phyloP scores from a whole-genome alignment of 2,888 invertebrate genomes.

The Leuctra nigra region DNA sequence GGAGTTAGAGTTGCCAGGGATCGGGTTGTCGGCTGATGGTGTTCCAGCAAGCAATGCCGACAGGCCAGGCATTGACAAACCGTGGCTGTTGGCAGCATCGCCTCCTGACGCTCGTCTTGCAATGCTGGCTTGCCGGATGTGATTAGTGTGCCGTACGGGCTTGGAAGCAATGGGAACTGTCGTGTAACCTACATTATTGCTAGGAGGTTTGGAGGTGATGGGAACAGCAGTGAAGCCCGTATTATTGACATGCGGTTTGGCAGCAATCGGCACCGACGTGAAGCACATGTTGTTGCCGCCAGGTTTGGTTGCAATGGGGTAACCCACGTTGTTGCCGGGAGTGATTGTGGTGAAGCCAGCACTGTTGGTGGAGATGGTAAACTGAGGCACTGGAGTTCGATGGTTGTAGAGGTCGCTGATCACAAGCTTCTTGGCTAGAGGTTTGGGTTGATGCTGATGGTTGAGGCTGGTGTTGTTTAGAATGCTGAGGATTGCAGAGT shows the following conservation, averaged over 20 bases:
- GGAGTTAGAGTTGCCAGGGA: conserved; percentile 45
- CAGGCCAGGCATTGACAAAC: conserved; percentile 51
- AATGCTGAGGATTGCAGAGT: conserved; percentile 69
- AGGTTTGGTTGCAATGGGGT: neutral
- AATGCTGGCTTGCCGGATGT: neutral
- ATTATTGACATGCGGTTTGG: conserved; percentile 5
- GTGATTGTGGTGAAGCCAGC: conserved; percentile 17
- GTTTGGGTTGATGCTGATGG: conserved; percentile 36
- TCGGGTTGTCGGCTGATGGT: conserved; percentile 52
- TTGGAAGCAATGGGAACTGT: neutral
- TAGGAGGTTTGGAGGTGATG: neutral
- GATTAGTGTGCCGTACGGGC: too few relatives aligned
- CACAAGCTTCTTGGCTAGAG: neutral
- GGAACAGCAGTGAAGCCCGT: conserved; percentile 17
- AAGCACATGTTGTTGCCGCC: neutral
- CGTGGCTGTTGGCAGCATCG: conserved; percentile 35
- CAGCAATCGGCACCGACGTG: neutral
- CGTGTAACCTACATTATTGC: neutral
- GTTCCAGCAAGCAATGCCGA: conserved; percentile 53
- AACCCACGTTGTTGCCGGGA: conserved; percentile 1
- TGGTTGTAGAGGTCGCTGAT: too few relatives aligned
- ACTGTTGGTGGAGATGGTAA: conserved; percentile 21
- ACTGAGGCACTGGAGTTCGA: conserved; percentile 28
- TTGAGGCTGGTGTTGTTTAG: conserved; percentile 54
- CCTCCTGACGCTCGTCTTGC: neutral